phyloP scores from a whole-genome alignment of 35 echinoderm and acorn worm genomes.

The Ptychodera flava region DNA sequence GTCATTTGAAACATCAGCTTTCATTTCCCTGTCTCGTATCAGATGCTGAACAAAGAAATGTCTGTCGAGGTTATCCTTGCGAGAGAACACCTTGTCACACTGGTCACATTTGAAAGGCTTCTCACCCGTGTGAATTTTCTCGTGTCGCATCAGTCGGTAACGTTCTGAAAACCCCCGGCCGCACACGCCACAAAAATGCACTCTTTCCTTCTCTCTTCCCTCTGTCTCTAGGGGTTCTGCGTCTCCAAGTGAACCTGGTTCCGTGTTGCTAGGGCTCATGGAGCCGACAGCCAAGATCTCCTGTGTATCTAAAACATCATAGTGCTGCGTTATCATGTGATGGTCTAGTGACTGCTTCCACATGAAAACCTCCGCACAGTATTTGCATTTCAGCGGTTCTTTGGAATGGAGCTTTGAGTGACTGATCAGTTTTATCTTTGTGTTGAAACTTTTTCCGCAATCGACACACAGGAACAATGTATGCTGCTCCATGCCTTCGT shows the following conservation, averaged over 20 bases:
- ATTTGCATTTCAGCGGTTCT: neutral
- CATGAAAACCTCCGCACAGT: neutral
- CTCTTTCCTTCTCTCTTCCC: neutral
- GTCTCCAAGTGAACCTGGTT: neutral
- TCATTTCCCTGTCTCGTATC: neutral
- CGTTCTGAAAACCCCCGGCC: neutral
- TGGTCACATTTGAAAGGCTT: neutral
- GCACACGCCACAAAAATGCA: neutral
- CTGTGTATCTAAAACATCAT: neutral
- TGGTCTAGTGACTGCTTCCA: neutral
- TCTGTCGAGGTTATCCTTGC: neutral
- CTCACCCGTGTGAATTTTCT: neutral
- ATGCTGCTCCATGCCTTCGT: neutral
- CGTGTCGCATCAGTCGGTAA: neutral
- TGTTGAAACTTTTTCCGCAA: neutral
- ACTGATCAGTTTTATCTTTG: neutral
- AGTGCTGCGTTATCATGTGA: neutral
- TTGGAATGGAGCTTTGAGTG: neutral
- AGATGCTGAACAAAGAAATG: neutral
- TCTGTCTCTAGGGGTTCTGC: neutral
- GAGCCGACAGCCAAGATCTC: neutral
- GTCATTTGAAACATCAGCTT: neutral
- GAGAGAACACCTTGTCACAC: neutral
- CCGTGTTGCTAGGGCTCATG: neutral
- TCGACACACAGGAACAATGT: neutral